phyloP scores from a whole-genome alignment of 2,113 vertebrate species.

The Ondatra zibethicus region DNA sequence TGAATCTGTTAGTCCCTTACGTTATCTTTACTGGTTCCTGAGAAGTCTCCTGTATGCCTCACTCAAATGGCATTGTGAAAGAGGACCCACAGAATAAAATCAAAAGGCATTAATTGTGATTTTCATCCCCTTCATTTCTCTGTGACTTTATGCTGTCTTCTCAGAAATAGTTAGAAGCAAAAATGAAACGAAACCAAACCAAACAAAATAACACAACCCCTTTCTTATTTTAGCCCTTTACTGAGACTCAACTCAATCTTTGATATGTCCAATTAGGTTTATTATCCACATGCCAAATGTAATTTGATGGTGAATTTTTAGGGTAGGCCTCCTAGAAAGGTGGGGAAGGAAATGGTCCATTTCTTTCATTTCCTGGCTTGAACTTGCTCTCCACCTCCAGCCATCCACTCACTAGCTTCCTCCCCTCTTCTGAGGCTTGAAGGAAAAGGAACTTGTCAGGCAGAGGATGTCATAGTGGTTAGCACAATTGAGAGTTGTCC shows the following conservation, averaged over 20 bases:
- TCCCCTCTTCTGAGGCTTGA: background rate
- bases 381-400: background rate
- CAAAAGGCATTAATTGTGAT: background rate
- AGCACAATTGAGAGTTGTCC: background rate
- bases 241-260: background rate
- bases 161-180: background rate
- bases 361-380: background rate
- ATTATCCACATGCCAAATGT: background rate
- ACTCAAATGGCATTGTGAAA: background rate
- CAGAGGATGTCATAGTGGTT: background rate
- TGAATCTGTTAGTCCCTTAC: background rate
- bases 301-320: background rate
- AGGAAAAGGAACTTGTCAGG: background rate
- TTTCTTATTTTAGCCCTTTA: background rate
- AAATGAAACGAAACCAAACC: background rate
- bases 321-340: no score
- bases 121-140: background rate
- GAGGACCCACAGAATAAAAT: background rate
- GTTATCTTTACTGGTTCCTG: background rate
- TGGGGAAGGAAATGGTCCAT: background rate
- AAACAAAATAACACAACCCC: background rate
- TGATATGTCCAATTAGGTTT: background rate
- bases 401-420: background rate
- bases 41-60: rapidly evolving
- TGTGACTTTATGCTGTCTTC: background rate